Percentiles rank a stretch among this genome's conserved stretches.
phyloP scores from a whole-genome alignment of 1,140 invertebrate genomes.

The Probaryconus sp. region DNA sequence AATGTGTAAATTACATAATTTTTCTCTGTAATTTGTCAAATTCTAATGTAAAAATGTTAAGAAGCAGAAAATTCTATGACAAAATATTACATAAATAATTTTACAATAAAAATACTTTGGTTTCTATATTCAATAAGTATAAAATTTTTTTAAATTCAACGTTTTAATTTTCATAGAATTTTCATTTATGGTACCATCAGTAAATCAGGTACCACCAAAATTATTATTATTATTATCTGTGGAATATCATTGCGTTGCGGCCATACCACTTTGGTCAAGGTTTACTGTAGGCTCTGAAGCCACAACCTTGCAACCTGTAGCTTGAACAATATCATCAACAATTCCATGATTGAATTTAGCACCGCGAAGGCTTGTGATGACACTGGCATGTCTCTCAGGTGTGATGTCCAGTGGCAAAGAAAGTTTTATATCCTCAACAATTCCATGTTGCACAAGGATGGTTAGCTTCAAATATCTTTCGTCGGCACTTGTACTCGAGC shows the following conservation, averaged over 20 bases:
- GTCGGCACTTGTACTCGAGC: slow-evolving; percentile 61
- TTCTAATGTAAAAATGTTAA: no score
- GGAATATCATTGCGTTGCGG: slow-evolving; percentile 65
- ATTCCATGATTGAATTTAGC: slow-evolving; percentile 68
- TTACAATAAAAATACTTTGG: no score
- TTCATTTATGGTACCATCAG: no score
- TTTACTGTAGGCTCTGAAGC: slow-evolving; percentile 55
- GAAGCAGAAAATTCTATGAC: no score
- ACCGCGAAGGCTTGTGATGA: slow-evolving; percentile 72
- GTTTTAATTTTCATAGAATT: no score
- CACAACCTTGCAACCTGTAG: slow-evolving; percentile 71
- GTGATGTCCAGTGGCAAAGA: slow-evolving; percentile 67
- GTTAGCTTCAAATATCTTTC: slow-evolving; percentile 66
- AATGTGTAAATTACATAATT: no score
- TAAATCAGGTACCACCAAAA: no score
- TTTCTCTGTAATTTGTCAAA: no score
- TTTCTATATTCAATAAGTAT: no score
- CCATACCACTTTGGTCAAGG: slow-evolving; percentile 66
- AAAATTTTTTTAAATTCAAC: no score
- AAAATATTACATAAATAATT: no score
- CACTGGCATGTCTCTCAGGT: slow-evolving; percentile 66
- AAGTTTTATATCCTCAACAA: slow-evolving; percentile 73
- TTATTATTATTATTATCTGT: slow-evolving; percentile 49
- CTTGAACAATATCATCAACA: slow-evolving; percentile 68
- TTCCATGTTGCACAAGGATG: slow-evolving; percentile 69